These are phyloP conservation scores for Diorhabda carinulata DNA, from an alignment of 1,140 invertebrate genomes.

Conservation along the genomic window DNA sequence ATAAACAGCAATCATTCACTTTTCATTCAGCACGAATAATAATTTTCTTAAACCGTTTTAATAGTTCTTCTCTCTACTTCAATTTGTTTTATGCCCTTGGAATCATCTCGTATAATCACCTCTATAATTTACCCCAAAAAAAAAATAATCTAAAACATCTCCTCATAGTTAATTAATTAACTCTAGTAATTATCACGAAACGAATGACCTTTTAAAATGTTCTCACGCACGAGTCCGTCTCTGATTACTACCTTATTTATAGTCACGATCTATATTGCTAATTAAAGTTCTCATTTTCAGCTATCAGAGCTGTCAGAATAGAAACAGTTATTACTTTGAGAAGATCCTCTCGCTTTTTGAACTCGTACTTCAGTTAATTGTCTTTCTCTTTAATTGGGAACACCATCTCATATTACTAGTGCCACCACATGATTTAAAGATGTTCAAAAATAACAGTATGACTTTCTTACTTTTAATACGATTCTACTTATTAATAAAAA, in stretches of 20 bases:
- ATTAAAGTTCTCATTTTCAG: conserved; percentile 48
- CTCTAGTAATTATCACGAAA: not conserved
- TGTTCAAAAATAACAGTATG: too few species aligned
- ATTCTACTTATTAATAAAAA: too few species aligned
- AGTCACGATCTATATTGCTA: conserved; percentile 49
- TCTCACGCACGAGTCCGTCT: not conserved
- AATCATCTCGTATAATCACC: too few species aligned
- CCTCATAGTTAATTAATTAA: not conserved
- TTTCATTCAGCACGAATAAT: too few species aligned
- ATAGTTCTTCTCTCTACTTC: too few species aligned
- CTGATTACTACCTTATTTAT: conserved; percentile 45
- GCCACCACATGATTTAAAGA: too few species aligned
- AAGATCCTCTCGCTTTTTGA: conserved; percentile 23
- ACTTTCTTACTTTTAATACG: too few species aligned
- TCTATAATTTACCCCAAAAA: too few species aligned
- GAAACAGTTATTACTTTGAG: conserved; percentile 31
- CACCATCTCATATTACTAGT: conserved; percentile 3
- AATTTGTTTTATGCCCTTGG: too few species aligned
- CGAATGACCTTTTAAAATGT: not conserved
- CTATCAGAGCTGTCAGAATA: conserved; percentile 40
- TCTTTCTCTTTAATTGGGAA: conserved; percentile 9
- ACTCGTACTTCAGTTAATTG: conserved; percentile 17
- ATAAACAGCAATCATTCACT: too few species aligned
- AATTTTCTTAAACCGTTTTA: too few species aligned
- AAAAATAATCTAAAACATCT: too few species aligned